Evolutionary conservation across 53 echinoderm and acorn worm species (phyloP).

Genomic region (Hippasteria phrygiana): DNA sequence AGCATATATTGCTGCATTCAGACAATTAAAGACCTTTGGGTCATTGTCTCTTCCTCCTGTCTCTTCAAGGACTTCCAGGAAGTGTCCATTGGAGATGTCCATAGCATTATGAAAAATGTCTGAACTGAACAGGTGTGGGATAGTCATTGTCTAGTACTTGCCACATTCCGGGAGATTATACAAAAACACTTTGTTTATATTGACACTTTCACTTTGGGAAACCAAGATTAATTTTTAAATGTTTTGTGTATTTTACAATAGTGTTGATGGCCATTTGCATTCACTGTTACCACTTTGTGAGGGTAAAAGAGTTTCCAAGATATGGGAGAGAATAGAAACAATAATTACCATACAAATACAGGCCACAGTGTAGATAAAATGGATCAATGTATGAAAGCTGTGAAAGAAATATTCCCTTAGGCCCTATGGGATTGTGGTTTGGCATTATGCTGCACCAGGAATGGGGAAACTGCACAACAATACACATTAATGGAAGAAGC

Average conservation of each 20-base stretch:
- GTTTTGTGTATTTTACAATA: slow-evolving; percentile 14
- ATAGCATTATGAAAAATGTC: not conserved
- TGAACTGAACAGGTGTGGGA: not conserved
- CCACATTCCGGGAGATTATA: not conserved
- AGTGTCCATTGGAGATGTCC: not conserved
- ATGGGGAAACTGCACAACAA: no score
- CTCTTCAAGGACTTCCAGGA: slow-evolving; percentile 38
- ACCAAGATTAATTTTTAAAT: not conserved
- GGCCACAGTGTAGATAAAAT: no score
- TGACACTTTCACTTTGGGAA: slow-evolving; percentile 16
- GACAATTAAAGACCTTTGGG: not conserved
- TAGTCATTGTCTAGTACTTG: not conserved
- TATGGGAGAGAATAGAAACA: no score
- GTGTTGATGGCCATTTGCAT: not conserved
- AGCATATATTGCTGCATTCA: not conserved
- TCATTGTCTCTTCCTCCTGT: not conserved
- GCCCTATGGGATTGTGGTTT: no score
- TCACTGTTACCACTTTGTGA: no score
- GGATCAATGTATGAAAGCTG: no score
- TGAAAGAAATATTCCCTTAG: no score
- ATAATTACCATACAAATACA: no score
- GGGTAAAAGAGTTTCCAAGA: no score
- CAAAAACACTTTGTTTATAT: not conserved
- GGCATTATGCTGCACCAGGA: no score
- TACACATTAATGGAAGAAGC: no score